Evolutionary conservation across 2,888 invertebrate species (phyloP).

Genomic region (Drosophila nigricruria): DNA sequence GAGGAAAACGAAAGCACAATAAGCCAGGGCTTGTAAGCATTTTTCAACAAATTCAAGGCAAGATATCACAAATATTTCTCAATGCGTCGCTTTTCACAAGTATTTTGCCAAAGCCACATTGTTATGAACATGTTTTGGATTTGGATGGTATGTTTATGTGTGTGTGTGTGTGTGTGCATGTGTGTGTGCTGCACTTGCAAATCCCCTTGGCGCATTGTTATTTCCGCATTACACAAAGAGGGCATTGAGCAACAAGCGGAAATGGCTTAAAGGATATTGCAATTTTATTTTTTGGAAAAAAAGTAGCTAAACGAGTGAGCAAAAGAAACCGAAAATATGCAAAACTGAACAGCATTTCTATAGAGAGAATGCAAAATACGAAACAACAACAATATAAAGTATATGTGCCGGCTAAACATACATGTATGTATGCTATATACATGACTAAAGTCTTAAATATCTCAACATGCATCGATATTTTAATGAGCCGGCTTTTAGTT

Average conservation of each 20-base stretch:
- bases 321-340: constrained; percentile 49
- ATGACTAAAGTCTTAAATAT: background rate
- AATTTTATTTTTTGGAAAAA: constrained; percentile 59
- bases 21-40: constrained; percentile 22
- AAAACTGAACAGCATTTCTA: constrained; percentile 38
- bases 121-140: constrained; percentile 34
- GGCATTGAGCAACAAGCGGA: constrained; percentile 73
- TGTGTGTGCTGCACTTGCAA: constrained; percentile 36
- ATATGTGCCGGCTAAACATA: no score
- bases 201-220: constrained; percentile 68
- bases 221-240: constrained; percentile 72
- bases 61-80: constrained; percentile 44
- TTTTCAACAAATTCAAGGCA: constrained; percentile 36
- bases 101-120: constrained; percentile 51
- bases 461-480: constrained; percentile 10
- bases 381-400: constrained; percentile 19
- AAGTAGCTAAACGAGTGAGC: constrained; percentile 33
- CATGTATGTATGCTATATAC: background rate
- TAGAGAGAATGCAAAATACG: constrained; percentile 36
- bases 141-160: constrained; percentile 17
- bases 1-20: constrained; percentile 24
- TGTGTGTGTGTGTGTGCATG: background rate
- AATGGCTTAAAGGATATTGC: constrained; percentile 80
- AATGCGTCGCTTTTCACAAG: constrained; percentile 32
- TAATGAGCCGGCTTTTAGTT: background rate